Percentiles rank a stretch among this genome's conserved stretches.
Evolutionary conservation across 1,140 invertebrate species (phyloP).

Genomic region (Melipona quadrifasciata): DNA sequence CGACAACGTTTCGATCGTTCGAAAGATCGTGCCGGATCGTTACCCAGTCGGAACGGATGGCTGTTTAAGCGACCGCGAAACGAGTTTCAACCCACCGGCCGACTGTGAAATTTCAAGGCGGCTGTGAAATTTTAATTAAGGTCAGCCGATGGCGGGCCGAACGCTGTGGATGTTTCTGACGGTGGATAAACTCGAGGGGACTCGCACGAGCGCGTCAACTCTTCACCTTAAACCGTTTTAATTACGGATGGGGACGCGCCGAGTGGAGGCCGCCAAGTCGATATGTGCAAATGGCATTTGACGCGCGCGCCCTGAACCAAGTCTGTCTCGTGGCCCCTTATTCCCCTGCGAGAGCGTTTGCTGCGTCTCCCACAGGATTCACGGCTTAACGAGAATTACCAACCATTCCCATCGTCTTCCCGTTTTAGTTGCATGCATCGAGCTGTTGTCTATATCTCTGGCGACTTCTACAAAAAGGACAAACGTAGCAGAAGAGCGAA

Average conservation of each 20-base stretch:
- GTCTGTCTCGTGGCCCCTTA: neutral
- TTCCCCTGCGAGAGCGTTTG: neutral
- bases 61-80: neutral
- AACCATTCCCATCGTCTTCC: too few species aligned
- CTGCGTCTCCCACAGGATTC: neutral
- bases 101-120: neutral
- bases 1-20: too few species aligned
- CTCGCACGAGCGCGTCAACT: neutral
- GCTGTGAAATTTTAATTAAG: slow-evolving; percentile 36
- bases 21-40: neutral
- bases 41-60: too few species aligned
- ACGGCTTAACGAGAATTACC: neutral
- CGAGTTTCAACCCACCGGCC: too few species aligned
- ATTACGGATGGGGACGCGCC: slow-evolving; percentile 11
- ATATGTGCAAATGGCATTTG: slow-evolving; percentile 4
- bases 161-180: neutral
- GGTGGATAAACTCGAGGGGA: neutral
- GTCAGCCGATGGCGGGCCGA: neutral
- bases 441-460: neutral
- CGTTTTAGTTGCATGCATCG: neutral
- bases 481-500: too few species aligned
- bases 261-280: neutral
- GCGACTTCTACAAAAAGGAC: too few species aligned
- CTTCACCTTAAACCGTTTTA: slow-evolving; percentile 43
- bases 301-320: neutral